These are phyloP conservation scores for Chrysopilus asiliformis DNA, from an alignment of 2,888 invertebrate genomes.

Conservation along the genomic window DNA sequence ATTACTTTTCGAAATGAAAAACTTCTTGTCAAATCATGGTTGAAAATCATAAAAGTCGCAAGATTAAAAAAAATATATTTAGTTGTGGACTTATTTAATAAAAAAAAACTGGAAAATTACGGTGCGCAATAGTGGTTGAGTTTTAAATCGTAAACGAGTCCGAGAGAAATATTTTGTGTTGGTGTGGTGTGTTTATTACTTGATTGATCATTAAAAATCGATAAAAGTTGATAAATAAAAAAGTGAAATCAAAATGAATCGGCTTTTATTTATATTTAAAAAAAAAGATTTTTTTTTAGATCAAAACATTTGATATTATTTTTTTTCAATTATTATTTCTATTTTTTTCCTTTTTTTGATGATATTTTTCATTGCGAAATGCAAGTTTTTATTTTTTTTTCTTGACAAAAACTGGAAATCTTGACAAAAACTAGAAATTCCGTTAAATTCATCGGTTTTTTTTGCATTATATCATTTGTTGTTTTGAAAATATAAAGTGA, in stretches of 20 bases:
- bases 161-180: constrained; percentile 11
- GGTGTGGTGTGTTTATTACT: constrained; percentile 6
- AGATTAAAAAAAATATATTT: no score
- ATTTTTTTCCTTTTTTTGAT: background rate
- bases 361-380: background rate
- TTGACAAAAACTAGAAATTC: no score
- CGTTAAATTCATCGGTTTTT: no score
- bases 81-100: no score
- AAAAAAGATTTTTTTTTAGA: background rate
- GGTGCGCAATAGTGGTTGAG: constrained; percentile 5
- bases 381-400: no score
- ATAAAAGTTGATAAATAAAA: no score
- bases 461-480: no score
- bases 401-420: no score
- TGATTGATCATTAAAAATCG: no score
- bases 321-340: constrained; percentile 1
- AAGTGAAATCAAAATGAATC: background rate
- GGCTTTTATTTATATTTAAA: background rate
- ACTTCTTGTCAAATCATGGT: background rate
- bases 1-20: constrained; percentile 1
- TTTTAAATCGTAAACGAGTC: constrained; percentile 9
- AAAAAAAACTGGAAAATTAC: constrained; percentile 6
- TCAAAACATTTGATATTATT: background rate
- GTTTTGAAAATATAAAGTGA: no score
- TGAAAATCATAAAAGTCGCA: no score